Conservation (phyloP, 92 coral and sea anemone genomes). For the Epizoanthus rinbou region DNA sequence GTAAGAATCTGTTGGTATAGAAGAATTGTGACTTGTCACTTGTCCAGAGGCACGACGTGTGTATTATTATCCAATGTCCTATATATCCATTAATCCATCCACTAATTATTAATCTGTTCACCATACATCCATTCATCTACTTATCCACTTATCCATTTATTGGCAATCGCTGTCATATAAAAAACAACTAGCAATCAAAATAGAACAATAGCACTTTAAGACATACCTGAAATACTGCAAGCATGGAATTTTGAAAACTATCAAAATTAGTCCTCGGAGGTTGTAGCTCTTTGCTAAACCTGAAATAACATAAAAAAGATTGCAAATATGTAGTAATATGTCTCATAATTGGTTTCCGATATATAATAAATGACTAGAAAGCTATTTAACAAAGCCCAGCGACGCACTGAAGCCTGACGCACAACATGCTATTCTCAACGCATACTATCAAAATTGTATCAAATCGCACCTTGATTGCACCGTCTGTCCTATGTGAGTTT, state of each 20-base stretch:
- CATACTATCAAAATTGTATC: too few species aligned
- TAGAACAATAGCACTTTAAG: not conserved
- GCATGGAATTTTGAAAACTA: conserved; percentile 93
- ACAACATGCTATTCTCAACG: too few species aligned
- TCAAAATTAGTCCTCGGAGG: conserved; percentile 90
- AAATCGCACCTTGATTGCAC: too few species aligned
- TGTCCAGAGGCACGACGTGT: not conserved
- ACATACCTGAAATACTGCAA: conserved; percentile 96
- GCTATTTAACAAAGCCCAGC: not conserved
- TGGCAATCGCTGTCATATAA: too few species aligned
- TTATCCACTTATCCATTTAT: too few species aligned
- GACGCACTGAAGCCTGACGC: not conserved
- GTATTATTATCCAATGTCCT: not conserved
- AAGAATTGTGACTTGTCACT: not conserved
- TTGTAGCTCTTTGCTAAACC: conserved; percentile 61
- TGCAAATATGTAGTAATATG: not conserved
- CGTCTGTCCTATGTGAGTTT: too few species aligned
- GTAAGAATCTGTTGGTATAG: conserved; percentile 71
- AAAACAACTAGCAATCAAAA: not conserved
- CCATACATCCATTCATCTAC: not conserved
- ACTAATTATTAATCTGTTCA: too few species aligned
- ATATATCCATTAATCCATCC: too few species aligned
- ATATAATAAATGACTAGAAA: too few species aligned
- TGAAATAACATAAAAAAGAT: conserved; percentile 9
- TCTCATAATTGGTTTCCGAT: too few species aligned